Percentiles rank a stretch among this genome's conserved stretches.
Evolutionary conservation across 2,888 invertebrate species (phyloP).

Genomic region (Coecobrya sp.): DNA sequence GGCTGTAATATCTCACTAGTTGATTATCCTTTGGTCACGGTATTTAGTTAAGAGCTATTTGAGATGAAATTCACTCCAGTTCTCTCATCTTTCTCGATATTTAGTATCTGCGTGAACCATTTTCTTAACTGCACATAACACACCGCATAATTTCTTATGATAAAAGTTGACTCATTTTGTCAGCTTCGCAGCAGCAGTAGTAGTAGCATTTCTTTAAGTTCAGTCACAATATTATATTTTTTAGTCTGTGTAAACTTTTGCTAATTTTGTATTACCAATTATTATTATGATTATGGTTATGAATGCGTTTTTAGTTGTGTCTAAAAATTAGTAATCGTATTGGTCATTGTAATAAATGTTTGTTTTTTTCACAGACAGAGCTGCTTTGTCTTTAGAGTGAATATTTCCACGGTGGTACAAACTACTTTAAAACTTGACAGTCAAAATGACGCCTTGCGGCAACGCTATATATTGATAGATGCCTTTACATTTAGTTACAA

Average conservation of each 20-base stretch:
- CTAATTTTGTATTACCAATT: neutral
- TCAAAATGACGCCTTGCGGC: neutral
- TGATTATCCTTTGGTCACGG: conserved; percentile 76
- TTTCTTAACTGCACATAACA: neutral
- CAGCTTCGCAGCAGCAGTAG: too few species aligned
- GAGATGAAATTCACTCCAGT: neutral
- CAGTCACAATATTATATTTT: too few species aligned
- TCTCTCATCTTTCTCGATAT: neutral
- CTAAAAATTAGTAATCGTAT: conserved; percentile 17
- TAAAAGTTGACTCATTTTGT: neutral
- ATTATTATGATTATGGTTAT: conserved; percentile 52
- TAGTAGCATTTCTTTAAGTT: neutral
- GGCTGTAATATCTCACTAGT: conserved; percentile 67
- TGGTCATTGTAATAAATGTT: conserved; percentile 33
- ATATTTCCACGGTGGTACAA: neutral
- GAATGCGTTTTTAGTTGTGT: conserved; percentile 67
- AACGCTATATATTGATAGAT: neutral
- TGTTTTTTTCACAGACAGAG: neutral
- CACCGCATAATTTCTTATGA: neutral
- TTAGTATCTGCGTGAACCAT: neutral
- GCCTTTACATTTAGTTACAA: too few species aligned
- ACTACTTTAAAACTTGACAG: neutral
- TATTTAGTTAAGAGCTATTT: neutral
- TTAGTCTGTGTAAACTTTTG: neutral
- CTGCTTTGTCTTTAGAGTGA: neutral